Evolutionary conservation across 1,140 invertebrate genomes (phyloP), one percentile per base, ranked within the genome.

Genomic region (Teleopsis dalmanni): DNA sequence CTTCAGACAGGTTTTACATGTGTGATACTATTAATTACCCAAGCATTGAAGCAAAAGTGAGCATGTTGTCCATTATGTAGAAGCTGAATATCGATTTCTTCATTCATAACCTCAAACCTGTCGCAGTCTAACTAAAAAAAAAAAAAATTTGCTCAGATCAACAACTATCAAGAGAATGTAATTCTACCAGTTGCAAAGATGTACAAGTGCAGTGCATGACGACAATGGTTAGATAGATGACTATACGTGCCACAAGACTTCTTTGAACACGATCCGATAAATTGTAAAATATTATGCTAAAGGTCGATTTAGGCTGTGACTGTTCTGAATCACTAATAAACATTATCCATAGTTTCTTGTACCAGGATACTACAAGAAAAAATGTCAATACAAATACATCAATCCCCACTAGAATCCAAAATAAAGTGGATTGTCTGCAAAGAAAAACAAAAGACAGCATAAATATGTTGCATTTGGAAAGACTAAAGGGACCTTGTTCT

Each of bases 171-270:
- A 2, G n/a, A 23, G 4, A 10, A 31, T 18, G 22, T 29, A 13
- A 10, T 13, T 22, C 19, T 66, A 80, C 77, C 61, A 80, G 68
- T 59, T 85, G 83, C 23, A 84, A 74, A 42, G 87, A 75, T 4
- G 84, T 80, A 45, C 80, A 82, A 5, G 73, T 64, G 34, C 78
- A 75, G 26, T 87, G 71, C 44, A 81, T 75, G 9, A 76, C 50
- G 35, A 81, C 81, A 29, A 87, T 78, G 2, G 82, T 52, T 5
- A 85, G 55, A 56, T 87, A 89, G 4, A 88, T 73, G 2, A 70
- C 49, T 3, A 78, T 79, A 43, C 87, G 75, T 10, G 80, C 68
- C 33, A 72, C 59, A 2, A 81, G 76, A 51, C 77, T 85, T 60
- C 77, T 77, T 29, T 84, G 79, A 23, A 81, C 75, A n/a, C 52